Percentiles rank a stretch among this genome's conserved stretches.
These are phyloP conservation scores for Carollia perspicillata DNA, from an alignment of 2,113 vertebrate genomes.

Conservation along the genomic window DNA sequence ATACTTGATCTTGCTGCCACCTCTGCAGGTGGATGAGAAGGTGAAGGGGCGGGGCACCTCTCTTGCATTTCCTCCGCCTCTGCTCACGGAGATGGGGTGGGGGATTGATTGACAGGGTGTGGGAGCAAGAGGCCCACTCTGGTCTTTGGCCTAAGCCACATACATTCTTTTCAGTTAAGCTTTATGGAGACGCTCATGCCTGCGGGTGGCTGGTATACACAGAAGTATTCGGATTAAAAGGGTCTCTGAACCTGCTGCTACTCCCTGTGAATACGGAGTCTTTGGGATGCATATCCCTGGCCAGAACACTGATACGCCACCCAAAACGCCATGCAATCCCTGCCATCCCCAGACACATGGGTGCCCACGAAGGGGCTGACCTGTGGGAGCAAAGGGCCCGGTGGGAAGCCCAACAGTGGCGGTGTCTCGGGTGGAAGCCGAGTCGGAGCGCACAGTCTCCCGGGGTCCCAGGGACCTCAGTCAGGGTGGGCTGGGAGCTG, in stretches of 20 bases:
- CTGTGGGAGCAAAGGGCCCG: neutral
- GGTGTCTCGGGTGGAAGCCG: neutral
- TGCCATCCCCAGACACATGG: neutral
- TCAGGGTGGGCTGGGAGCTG: neutral
- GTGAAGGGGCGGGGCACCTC: neutral
- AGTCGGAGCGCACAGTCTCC: neutral
- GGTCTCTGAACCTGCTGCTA: neutral
- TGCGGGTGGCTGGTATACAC: no score
- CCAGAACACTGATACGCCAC: neutral
- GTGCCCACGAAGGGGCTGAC: neutral
- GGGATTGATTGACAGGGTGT: neutral
- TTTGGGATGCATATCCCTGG: neutral
- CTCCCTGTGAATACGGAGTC: neutral
- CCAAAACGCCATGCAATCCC: neutral
- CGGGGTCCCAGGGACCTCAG: neutral
- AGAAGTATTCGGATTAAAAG: neutral
- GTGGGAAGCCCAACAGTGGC: neutral
- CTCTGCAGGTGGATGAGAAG: neutral
- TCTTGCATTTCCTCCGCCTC: neutral
- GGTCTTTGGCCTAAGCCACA: neutral
- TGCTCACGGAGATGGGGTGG: neutral
- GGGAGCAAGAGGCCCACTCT: neutral
- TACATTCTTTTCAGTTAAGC: neutral
- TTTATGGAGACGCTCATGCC: neutral
- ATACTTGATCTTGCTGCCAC: neutral